Evolutionary conservation across 2,888 invertebrate species (phyloP), one percentile per base, ranked within the genome.

Genomic region (Protula sp.): DNA sequence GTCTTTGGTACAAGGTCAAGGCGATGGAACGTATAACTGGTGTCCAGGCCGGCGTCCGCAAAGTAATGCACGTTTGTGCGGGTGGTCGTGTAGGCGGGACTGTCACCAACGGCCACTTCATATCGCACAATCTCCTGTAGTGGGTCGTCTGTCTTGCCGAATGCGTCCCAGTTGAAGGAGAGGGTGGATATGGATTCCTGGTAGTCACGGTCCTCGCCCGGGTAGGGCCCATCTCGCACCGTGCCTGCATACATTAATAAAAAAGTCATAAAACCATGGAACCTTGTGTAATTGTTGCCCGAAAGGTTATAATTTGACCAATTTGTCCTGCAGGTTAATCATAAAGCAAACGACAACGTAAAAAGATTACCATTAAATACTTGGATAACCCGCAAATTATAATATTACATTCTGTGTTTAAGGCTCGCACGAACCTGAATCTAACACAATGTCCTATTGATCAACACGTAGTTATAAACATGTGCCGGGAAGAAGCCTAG

Each of bases 101-200:
- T 61, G 28, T 58, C 52, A 30, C 66, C 61, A 2, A 63, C 51
- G 3, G 66, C 61, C 26, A 62, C 58, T 30, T 63, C 61, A 52
- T 63, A 66, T 29, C 60, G 54, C 14, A 48, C 54, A 29, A 68
- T 68, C 5, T 31, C 47, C 26, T 66, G 62, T 1, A 61, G 54
- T 0, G 62, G 61, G 28, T 62, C 58, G 2, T 54, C 50, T 47
- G 60, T 56, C 2, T 24, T 26, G 2, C 68, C 68, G 51, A 68
- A 68, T 1, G 2, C 57, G 53, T 65, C 60, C 68, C 68, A 68
- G 47, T 68, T 65, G 47, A 62, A 66, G n/a, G 61, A 61, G 22
- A 68, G 57, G 22, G 50, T 31, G 28, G 48, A 48, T 9, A 48
- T 55, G 28, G 56, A 45, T 1, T 56, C 30, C 57, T 68, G 68